Percentiles rank a stretch among this genome's conserved stretches.
Evolutionary conservation across 2,113 vertebrate species (phyloP).

Genomic region (Zosterops japonicus): DNA sequence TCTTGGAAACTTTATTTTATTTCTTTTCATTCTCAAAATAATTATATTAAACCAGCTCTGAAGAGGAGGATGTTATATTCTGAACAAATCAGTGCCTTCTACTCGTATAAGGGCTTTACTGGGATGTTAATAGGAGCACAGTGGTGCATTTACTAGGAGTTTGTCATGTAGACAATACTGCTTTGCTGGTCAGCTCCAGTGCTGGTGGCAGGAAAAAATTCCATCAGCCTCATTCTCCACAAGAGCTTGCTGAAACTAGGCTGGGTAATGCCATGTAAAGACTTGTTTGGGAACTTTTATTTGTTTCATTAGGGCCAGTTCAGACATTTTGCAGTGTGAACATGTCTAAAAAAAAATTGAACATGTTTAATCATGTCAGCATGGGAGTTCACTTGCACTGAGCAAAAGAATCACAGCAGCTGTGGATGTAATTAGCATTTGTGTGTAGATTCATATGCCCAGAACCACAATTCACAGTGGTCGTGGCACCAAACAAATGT

Average conservation of each 20-base stretch:
- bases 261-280: neutral
- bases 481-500: fast-evolving
- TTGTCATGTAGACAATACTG: neutral
- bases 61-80: neutral
- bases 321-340: neutral
- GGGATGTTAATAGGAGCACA: neutral
- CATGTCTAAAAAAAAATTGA: neutral
- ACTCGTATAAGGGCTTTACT: neutral
- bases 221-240: neutral
- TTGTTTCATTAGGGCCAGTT: neutral
- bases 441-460: neutral
- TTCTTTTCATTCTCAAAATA: neutral
- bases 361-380: neutral
- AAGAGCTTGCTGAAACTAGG: neutral
- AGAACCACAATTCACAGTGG: neutral
- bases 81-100: neutral
- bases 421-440: neutral
- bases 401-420: neutral
- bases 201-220: neutral
- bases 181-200: neutral
- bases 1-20: neutral
- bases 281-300: neutral
- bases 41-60: neutral
- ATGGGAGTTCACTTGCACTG: neutral
- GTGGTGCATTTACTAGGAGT: neutral